Conservation (phyloP, 53 echinoderm and acorn worm species). For the Luidia sarsii region DNA sequence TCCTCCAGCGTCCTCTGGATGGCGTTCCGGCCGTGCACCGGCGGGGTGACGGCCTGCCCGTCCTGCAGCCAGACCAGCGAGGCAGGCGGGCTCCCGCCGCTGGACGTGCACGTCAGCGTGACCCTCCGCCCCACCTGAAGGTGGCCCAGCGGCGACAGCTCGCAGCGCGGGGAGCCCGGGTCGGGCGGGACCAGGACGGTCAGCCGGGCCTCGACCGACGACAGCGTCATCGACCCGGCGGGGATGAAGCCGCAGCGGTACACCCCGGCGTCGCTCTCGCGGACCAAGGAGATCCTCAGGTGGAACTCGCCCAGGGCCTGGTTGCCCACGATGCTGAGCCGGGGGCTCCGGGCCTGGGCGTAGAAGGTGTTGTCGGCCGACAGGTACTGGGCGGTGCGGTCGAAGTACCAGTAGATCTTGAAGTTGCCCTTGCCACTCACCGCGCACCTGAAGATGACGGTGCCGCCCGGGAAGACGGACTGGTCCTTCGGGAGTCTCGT, state of each 20-base stretch:
- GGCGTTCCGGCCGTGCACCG: conserved; percentile 14
- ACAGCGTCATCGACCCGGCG: not conserved
- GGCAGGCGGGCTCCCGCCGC: conserved; percentile 69
- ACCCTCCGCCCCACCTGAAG: conserved; percentile 39
- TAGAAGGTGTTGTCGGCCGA: conserved; percentile 42
- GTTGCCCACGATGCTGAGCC: conserved; percentile 59
- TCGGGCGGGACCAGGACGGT: conserved; percentile 48
- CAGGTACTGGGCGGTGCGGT: conserved; percentile 31
- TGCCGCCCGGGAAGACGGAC: conserved; percentile 48
- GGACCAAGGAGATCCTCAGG: conserved; percentile 53
- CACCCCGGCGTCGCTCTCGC: conserved; percentile 49
- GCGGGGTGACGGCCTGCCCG: conserved; percentile 17
- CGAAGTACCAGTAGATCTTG: conserved; percentile 62
- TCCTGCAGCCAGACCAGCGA: conserved; percentile 52
- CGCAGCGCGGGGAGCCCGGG: conserved; percentile 61
- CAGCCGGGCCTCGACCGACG: conserved; percentile 17
- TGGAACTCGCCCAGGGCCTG: conserved; percentile 28
- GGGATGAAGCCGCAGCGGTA: conserved; percentile 64
- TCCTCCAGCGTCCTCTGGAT: conserved; percentile 38
- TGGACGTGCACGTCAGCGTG: conserved; percentile 61
- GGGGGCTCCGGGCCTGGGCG: conserved; percentile 28
- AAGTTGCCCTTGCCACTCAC: conserved; percentile 43
- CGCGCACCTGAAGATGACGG: conserved; percentile 58
- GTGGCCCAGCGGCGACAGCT: conserved; percentile 38
- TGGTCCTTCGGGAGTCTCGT: conserved; percentile 31